A percentile compares a stretch with the other conserved stretches of the same genome.
These are phyloP conservation scores for Leptopilina syphax DNA, from an alignment of 2,888 invertebrate genomes.

Conservation along the genomic window DNA sequence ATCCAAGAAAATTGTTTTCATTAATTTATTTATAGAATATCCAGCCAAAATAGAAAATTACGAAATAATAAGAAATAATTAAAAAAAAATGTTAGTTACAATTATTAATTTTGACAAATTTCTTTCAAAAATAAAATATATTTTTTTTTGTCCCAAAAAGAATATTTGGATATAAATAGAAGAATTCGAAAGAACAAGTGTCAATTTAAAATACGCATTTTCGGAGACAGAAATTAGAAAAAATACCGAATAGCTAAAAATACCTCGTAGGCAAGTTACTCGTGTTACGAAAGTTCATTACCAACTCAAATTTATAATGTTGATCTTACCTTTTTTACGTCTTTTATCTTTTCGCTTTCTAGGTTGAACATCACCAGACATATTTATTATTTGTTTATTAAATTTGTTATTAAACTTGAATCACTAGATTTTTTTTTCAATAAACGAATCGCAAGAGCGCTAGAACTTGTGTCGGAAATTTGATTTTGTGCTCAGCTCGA, in stretches of 20 bases:
- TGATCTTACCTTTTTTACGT: constrained; percentile 86
- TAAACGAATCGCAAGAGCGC: neutral
- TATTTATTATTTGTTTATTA: constrained; percentile 67
- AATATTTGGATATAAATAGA: neutral
- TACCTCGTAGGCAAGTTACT: constrained; percentile 59
- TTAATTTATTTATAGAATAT: constrained; percentile 23
- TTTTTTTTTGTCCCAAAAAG: too few relatives aligned
- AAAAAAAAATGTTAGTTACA: neutral
- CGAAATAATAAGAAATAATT: neutral
- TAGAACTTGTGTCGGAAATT: constrained; percentile 29
- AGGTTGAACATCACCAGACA: constrained; percentile 93
- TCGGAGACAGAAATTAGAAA: constrained; percentile 59
- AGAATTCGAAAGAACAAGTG: constrained; percentile 26
- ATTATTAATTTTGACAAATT: neutral
- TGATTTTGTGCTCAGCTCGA: constrained; percentile 35
- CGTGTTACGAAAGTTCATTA: constrained; percentile 64
- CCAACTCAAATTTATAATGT: constrained; percentile 38
- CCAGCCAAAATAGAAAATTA: constrained; percentile 14
- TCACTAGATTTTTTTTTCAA: neutral
- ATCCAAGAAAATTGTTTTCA: neutral
- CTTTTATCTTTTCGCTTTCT: constrained; percentile 91
- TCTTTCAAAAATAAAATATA: neutral
- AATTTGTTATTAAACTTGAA: constrained; percentile 30
- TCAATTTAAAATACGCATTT: constrained; percentile 52
- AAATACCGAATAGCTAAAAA: constrained; percentile 63